Evolutionary conservation across 2,888 invertebrate species (phyloP).

Genomic region (Yponomeuta plumbellus): DNA sequence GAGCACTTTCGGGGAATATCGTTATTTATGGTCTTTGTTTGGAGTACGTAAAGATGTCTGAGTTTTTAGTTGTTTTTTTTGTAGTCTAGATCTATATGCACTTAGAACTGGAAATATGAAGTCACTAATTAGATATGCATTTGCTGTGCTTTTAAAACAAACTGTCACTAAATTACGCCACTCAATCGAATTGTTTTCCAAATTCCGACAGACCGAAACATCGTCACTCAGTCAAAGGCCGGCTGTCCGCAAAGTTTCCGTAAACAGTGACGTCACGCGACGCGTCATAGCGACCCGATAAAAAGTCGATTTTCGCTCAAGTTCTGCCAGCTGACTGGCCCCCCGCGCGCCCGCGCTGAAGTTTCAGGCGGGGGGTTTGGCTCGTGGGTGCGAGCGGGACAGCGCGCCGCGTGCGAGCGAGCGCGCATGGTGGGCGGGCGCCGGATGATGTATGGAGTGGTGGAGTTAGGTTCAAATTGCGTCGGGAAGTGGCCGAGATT

Average conservation of each 20-base stretch:
- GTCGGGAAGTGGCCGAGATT: constrained; percentile 86
- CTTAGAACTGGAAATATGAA: no score
- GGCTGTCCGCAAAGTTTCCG: constrained; percentile 45
- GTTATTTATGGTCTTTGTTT: background rate
- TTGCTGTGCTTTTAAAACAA: no score
- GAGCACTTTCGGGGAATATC: constrained; percentile 10
- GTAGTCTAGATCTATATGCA: no score
- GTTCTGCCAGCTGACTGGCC: constrained; percentile 74
- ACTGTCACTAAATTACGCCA: background rate
- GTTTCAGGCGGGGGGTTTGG: constrained; percentile 37
- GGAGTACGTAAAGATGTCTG: background rate
- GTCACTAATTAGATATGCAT: no score
- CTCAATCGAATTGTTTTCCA: background rate
- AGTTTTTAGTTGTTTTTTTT: background rate
- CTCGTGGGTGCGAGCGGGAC: constrained; percentile 41
- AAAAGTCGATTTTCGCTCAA: constrained; percentile 76
- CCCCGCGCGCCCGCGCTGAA: constrained; percentile 52
- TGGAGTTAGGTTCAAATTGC: constrained; percentile 85
- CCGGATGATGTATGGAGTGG: constrained; percentile 84
- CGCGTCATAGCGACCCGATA: constrained; percentile 71
- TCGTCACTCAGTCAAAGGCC: constrained; percentile 46
- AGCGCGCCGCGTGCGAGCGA: constrained; percentile 30
- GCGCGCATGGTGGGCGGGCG: constrained; percentile 72
- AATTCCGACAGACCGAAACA: constrained; percentile 20
- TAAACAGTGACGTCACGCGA: constrained; percentile 75